Conservation (phyloP, 2,888 invertebrate genomes). For the Phasia obesa region DNA sequence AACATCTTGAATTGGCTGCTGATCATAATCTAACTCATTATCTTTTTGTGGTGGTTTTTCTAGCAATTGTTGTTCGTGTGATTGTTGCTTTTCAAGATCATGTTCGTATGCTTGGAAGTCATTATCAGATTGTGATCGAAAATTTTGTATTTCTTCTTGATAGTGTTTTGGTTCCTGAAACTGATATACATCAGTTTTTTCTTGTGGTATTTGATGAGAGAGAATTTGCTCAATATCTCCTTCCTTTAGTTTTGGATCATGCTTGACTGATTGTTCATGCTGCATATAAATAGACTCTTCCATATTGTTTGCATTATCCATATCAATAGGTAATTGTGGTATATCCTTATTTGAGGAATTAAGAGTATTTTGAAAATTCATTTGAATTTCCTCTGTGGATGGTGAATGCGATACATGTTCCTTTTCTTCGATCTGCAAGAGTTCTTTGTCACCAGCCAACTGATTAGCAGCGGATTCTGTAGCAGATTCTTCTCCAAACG, state of each 20-base stretch:
- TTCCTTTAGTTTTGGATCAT: neutral
- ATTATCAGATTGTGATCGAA: no score
- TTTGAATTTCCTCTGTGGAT: slow-evolving; percentile 78
- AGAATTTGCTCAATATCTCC: no score
- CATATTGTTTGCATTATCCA: slow-evolving; percentile 73
- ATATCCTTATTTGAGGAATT: slow-evolving; percentile 69
- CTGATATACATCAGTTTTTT: no score
- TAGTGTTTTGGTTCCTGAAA: no score
- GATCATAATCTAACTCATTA: neutral
- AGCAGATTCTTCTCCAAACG: slow-evolving; percentile 73
- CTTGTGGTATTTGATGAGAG: no score
- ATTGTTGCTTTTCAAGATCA: neutral
- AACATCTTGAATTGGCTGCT: neutral
- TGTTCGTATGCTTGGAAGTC: neutral
- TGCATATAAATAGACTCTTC: slow-evolving; percentile 78
- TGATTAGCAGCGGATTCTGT: slow-evolving; percentile 46
- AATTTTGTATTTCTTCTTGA: neutral
- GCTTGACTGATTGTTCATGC: slow-evolving; percentile 53
- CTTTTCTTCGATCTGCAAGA: slow-evolving; percentile 78
- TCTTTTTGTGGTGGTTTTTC: neutral
- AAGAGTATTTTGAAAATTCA: slow-evolving; percentile 72
- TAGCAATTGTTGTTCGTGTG: no score
- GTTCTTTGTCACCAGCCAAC: slow-evolving; percentile 74
- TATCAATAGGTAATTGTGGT: slow-evolving; percentile 67
- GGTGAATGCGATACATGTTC: slow-evolving; percentile 78